Evolutionary conservation across 2,113 vertebrate species (phyloP).

Genomic region (Nothocercus nigrocapillus): DNA sequence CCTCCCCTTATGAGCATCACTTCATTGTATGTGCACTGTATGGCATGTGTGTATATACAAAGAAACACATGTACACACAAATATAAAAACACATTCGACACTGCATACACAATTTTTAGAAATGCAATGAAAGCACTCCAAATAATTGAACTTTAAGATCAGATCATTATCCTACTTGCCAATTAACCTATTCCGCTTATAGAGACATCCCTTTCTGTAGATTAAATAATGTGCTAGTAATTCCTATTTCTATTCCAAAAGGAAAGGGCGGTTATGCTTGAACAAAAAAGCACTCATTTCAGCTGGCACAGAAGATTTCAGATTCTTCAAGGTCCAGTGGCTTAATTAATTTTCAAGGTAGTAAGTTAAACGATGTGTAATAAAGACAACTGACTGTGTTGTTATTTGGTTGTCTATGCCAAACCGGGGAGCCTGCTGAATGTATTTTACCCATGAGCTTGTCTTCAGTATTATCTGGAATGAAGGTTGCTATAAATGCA

Average conservation of each 20-base stretch:
- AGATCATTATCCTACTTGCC: background rate
- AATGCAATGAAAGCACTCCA: background rate
- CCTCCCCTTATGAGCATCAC: background rate
- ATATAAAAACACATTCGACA: accelerated
- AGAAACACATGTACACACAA: background rate
- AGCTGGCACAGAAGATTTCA: background rate
- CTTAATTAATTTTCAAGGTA: slow-evolving; percentile 12
- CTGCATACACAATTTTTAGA: background rate
- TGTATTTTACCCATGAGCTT: background rate
- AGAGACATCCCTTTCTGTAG: background rate
- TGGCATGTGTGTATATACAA: too few species aligned
- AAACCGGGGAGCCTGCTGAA: background rate
- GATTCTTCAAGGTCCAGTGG: background rate
- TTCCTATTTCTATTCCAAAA: background rate
- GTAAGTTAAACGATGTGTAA: background rate
- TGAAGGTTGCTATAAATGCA: background rate
- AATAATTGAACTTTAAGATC: background rate
- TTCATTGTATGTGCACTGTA: background rate
- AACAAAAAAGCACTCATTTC: background rate
- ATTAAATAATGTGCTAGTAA: background rate
- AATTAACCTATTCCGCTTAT: background rate
- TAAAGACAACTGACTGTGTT: background rate
- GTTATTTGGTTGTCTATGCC: background rate
- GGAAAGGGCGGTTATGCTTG: background rate
- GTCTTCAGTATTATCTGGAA: background rate